phyloP scores from a whole-genome alignment of 92 coral and sea anemone genomes.

The Zoanthus sociatus region DNA sequence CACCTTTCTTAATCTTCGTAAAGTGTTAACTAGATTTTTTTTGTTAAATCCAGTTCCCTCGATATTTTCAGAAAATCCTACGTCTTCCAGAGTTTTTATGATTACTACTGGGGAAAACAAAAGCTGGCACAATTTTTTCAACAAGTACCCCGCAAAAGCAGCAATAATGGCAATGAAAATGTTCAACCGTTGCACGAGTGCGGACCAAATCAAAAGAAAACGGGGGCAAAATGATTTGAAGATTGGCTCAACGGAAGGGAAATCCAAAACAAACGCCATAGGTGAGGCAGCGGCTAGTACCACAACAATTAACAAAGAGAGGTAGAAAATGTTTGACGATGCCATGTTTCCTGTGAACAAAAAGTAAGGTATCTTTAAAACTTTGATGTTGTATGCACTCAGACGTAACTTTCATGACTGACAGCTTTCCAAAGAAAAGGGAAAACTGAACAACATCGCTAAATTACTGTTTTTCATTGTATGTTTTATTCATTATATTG shows the following conservation, averaged over 20 bases:
- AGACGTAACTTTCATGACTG: background rate
- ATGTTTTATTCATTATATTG: too few species aligned
- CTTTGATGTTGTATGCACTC: background rate
- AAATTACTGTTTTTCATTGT: too few species aligned
- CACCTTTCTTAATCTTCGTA: conserved; percentile 63
- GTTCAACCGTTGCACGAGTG: conserved; percentile 37
- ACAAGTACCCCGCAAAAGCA: conserved; percentile 32
- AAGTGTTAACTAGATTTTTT: conserved; percentile 75
- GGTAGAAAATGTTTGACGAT: conserved; percentile 50
- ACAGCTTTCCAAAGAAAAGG: background rate
- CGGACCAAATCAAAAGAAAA: conserved; percentile 27
- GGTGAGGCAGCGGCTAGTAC: conserved; percentile 66
- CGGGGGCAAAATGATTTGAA: conserved; percentile 35
- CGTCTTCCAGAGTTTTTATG: conserved; percentile 71
- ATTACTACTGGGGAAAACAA: conserved; percentile 76
- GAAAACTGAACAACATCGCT: background rate
- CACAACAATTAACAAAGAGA: conserved; percentile 49
- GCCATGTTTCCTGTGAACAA: conserved; percentile 26
- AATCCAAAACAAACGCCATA: conserved; percentile 50
- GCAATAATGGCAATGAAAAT: conserved; percentile 38
- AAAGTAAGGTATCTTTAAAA: background rate
- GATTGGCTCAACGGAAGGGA: conserved; percentile 49
- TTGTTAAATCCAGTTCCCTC: conserved; percentile 62
- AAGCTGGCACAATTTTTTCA: conserved; percentile 68
- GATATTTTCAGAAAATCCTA: conserved; percentile 69